A percentile compares a stretch with the other conserved stretches of the same genome.
These are phyloP conservation scores for Temnothorax nylanderi DNA, from an alignment of 1,140 invertebrate species.

Conservation along the genomic window DNA sequence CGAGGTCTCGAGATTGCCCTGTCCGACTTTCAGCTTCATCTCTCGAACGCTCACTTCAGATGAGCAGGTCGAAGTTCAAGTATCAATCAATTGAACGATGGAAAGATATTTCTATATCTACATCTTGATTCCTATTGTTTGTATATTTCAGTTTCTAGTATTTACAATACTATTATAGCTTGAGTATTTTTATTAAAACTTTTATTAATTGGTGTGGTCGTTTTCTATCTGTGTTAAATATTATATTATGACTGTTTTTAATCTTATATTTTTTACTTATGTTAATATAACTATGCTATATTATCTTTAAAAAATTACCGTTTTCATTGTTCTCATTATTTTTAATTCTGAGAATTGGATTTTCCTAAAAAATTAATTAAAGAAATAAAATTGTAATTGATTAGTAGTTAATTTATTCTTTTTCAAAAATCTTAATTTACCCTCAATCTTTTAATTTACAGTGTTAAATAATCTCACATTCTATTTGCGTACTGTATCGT, in stretches of 20 bases:
- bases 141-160: background rate
- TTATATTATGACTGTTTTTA: background rate
- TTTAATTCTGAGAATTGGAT: background rate
- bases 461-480: background rate
- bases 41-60: background rate
- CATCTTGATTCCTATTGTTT: background rate
- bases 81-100: background rate
- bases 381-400: background rate
- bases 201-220: background rate
- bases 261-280: background rate
- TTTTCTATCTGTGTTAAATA: background rate
- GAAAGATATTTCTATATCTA: background rate
- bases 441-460: background rate
- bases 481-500: background rate
- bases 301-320: background rate
- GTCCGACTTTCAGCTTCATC: slow-evolving; percentile 21
- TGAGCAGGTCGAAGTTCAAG: slow-evolving; percentile 10
- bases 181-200: background rate
- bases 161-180: background rate
- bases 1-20: slow-evolving; percentile 57
- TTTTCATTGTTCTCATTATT: background rate
- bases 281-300: background rate
- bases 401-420: background rate
- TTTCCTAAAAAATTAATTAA: background rate
- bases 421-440: background rate